These are phyloP conservation scores for Chaenogobius annularis DNA, from an alignment of 2,113 vertebrate species.

Conservation along the genomic window DNA sequence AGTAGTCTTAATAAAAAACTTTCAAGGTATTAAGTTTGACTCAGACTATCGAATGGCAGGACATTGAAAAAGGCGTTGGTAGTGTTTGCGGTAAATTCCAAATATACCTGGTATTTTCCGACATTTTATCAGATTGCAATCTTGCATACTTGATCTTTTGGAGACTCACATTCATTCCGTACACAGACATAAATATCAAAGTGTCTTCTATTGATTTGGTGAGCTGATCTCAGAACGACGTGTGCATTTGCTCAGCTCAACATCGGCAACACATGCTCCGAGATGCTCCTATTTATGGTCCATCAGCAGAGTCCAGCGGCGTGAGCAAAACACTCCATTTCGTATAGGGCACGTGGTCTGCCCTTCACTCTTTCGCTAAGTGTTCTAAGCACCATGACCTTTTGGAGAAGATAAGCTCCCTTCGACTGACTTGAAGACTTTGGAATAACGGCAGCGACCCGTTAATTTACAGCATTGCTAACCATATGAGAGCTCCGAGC, in stretches of 20 bases:
- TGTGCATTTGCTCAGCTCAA: background rate
- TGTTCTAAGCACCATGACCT: conserved; percentile 72
- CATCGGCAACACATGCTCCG: conserved; percentile 3
- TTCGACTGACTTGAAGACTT: conserved; percentile 67
- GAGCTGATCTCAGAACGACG: background rate
- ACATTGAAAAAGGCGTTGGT: background rate
- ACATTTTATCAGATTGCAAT: background rate
- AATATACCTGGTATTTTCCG: background rate
- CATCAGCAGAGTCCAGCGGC: conserved; percentile 15
- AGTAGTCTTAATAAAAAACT: conserved; percentile 13
- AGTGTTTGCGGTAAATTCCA: conserved; percentile 1
- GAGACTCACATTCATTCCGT: background rate
- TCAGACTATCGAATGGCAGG: background rate
- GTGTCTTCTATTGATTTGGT: background rate
- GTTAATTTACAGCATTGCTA: conserved; percentile 74
- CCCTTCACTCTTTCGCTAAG: conserved; percentile 61
- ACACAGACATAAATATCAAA: conserved; percentile 14
- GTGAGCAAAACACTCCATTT: conserved; percentile 42
- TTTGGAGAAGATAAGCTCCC: conserved; percentile 71
- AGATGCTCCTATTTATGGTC: conserved; percentile 18
- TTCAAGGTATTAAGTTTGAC: conserved; percentile 7
- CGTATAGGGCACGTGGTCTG: conserved; percentile 39
- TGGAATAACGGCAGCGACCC: conserved; percentile 61
- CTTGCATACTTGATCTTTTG: background rate
- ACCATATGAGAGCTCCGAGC: conserved; percentile 73